These are phyloP conservation scores for Drosophila setifemur DNA, from an alignment of 1,140 invertebrate genomes.

Conservation along the genomic window DNA sequence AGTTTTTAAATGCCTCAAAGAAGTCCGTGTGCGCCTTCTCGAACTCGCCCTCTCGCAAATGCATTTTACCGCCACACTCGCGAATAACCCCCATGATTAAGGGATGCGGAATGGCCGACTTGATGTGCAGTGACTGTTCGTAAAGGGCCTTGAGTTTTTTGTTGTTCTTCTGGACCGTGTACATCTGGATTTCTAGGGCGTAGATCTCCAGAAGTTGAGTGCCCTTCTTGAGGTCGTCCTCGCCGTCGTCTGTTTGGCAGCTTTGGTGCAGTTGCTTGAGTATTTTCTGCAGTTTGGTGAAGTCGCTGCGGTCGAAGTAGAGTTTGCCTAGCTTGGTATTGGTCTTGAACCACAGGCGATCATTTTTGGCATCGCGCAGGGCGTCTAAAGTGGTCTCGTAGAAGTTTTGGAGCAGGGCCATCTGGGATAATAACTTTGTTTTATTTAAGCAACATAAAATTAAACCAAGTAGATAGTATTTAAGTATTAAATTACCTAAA, in stretches of 20 bases:
- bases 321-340: conserved; percentile 99
- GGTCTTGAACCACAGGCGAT: conserved; percentile 99
- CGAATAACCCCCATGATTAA: conserved; percentile 99
- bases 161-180: conserved; percentile 99
- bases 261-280: conserved; percentile 98
- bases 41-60: conserved; percentile 98
- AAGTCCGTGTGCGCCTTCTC: conserved; percentile 99
- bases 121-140: conserved; percentile 99
- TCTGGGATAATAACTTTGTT: too few species aligned
- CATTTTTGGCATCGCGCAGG: conserved; percentile 99
- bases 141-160: conserved; percentile 99
- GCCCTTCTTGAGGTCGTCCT: conserved; percentile 99
- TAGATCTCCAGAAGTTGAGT: conserved; percentile 99
- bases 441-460: too few species aligned
- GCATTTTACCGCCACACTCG: conserved; percentile 99
- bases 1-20: conserved; percentile 99
- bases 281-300: conserved; percentile 97
- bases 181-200: conserved; percentile 99
- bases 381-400: conserved; percentile 99
- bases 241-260: conserved; percentile 99
- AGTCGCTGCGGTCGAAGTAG: conserved; percentile 98
- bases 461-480: too few species aligned
- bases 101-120: conserved; percentile 99
- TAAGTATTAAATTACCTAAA: too few species aligned
- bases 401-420: conserved; percentile 99